These are phyloP conservation scores for Meleagris gallopavo DNA, from an alignment of 2,113 vertebrate species.

Conservation along the genomic window DNA sequence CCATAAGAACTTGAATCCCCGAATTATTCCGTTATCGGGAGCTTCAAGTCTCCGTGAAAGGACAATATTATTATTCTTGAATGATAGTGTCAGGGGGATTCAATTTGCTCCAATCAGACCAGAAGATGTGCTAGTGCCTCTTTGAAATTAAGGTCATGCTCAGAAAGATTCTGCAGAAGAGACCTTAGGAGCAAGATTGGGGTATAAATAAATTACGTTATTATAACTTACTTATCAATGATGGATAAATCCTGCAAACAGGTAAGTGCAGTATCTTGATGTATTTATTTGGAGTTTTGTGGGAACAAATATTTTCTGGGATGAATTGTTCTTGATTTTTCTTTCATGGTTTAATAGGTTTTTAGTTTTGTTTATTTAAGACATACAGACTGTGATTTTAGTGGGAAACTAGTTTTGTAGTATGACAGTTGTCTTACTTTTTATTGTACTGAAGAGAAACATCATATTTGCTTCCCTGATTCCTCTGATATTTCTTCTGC, in stretches of 20 bases:
- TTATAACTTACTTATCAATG: background rate
- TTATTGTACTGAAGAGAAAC: background rate
- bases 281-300: background rate
- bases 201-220: background rate
- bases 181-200: background rate
- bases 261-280: background rate
- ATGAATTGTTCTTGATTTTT: background rate
- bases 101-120: constrained; percentile 48
- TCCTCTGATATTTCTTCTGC: background rate
- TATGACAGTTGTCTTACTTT: background rate
- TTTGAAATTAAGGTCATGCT: constrained; percentile 25
- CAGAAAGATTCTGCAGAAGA: background rate
- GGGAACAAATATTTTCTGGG: background rate
- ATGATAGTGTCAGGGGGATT: constrained; percentile 28
- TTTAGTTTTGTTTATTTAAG: background rate
- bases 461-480: background rate
- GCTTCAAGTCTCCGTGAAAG: background rate
- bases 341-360: background rate
- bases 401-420: background rate
- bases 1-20: background rate
- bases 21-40: constrained; percentile 25
- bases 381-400: background rate
- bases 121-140: background rate
- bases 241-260: background rate
- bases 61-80: constrained; percentile 28